Evolutionary conservation across 2,888 invertebrate genomes (phyloP).

Genomic region (Drosophila sordidula): DNA sequence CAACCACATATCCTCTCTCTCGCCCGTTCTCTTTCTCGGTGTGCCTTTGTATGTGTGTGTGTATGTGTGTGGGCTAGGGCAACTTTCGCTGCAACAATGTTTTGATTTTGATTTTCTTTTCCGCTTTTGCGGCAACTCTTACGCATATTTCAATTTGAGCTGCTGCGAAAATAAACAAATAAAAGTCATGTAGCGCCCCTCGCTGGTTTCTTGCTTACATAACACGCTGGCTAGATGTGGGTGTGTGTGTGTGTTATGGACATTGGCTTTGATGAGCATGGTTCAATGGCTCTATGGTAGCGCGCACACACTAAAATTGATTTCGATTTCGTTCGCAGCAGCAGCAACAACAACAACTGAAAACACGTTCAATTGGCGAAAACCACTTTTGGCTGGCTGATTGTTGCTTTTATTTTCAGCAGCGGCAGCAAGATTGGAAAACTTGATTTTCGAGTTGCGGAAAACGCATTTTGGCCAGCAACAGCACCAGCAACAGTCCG

Average conservation of each 20-base stretch:
- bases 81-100: constrained; percentile 62
- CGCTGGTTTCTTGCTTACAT: constrained; percentile 40
- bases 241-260: constrained; percentile 5
- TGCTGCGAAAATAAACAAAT: constrained; percentile 65
- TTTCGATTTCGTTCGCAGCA: constrained; percentile 66
- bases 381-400: constrained; percentile 70
- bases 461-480: constrained; percentile 60
- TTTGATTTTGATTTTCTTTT: constrained; percentile 18
- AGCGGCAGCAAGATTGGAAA: constrained; percentile 58
- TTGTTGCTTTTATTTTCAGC: constrained; percentile 65
- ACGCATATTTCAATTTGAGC: constrained; percentile 67
- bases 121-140: constrained; percentile 26
- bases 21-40: not conserved
- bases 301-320: constrained; percentile 64
- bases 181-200: constrained; percentile 55
- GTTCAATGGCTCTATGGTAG: constrained; percentile 70
- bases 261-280: constrained; percentile 66
- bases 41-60: not conserved
- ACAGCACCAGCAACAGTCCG: not conserved
- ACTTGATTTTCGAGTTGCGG: constrained; percentile 73
- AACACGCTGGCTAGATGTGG: constrained; percentile 25
- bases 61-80: constrained; percentile 31
- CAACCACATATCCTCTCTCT: constrained; percentile 22
- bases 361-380: constrained; percentile 74
- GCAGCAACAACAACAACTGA: constrained; percentile 12